Evolutionary conservation across 2,888 invertebrate genomes (phyloP).

Genomic region (Gnatocerus cornutus): DNA sequence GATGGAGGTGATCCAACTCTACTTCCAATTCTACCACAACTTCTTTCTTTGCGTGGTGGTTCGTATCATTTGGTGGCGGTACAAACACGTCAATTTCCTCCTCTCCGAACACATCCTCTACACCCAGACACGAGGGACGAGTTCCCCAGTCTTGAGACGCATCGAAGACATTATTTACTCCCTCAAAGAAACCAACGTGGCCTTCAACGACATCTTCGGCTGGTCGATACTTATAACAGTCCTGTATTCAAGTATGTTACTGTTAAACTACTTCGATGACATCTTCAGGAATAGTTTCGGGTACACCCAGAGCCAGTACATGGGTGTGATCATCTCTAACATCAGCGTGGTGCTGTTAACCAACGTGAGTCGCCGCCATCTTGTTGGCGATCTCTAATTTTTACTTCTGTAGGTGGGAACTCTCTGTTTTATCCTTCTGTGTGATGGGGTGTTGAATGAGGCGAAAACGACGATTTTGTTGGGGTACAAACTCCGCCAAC

Average conservation of each 20-base stretch:
- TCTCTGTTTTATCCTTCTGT: slow-evolving; percentile 8
- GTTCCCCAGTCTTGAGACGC: neutral
- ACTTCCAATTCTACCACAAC: slow-evolving; percentile 29
- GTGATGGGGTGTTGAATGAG: slow-evolving; percentile 27
- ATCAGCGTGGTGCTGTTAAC: slow-evolving; percentile 24
- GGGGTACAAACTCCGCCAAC: slow-evolving; percentile 11
- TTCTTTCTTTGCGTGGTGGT: slow-evolving; percentile 24
- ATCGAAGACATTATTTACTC: slow-evolving; percentile 7
- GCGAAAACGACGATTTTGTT: neutral
- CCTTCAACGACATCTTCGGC: slow-evolving; percentile 29
- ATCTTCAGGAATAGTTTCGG: slow-evolving; percentile 31
- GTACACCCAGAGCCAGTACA: slow-evolving; percentile 15
- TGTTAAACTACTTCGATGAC: slow-evolving; percentile 32
- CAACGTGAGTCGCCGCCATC: slow-evolving; percentile 7
- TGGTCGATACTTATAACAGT: slow-evolving; percentile 30
- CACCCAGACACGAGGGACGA: neutral
- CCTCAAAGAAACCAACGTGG: slow-evolving; percentile 15
- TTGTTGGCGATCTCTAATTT: neutral
- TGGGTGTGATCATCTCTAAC: slow-evolving; percentile 25
- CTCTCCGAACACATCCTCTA: slow-evolving; percentile 19
- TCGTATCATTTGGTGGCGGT: slow-evolving; percentile 4
- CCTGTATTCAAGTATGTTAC: slow-evolving; percentile 20
- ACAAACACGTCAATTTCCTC: slow-evolving; percentile 23
- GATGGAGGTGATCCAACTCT: slow-evolving; percentile 32
- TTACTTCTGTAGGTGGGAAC: slow-evolving; percentile 27